phyloP scores from a whole-genome alignment of 1,140 invertebrate genomes.

The Ostrea denselamellosa region DNA sequence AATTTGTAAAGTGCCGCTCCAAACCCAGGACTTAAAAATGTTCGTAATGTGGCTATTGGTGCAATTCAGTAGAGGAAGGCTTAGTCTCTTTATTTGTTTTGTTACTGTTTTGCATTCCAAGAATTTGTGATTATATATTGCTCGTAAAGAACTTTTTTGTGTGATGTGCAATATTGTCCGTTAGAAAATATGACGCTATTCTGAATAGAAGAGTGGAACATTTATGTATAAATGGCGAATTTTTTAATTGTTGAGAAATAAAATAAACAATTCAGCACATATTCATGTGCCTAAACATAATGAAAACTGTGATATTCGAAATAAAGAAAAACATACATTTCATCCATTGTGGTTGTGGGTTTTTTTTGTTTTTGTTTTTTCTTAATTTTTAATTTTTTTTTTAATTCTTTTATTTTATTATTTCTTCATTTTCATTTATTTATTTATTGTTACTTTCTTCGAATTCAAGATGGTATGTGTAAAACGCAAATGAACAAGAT shows the following conservation, averaged over 20 bases:
- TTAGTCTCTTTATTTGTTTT: conserved; percentile 13
- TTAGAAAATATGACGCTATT: conserved; percentile 3
- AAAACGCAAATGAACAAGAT: background rate
- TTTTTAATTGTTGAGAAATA: conserved; percentile 22
- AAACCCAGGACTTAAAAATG: background rate
- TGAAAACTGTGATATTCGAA: conserved; percentile 38
- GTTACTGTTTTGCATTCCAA: conserved; percentile 37
- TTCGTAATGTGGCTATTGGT: background rate
- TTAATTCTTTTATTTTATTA: too few relatives aligned
- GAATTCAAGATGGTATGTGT: too few relatives aligned
- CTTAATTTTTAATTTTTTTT: too few relatives aligned
- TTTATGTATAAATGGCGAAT: conserved; percentile 6
- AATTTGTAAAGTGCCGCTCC: background rate
- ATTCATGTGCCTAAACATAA: conserved; percentile 30
- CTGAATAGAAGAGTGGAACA: conserved; percentile 23
- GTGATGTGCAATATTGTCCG: conserved; percentile 10
- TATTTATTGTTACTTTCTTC: too few relatives aligned
- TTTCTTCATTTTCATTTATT: too few relatives aligned
- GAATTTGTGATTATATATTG: conserved; percentile 6
- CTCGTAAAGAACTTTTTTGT: background rate
- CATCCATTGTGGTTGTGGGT: too few relatives aligned
- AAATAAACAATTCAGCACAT: background rate
- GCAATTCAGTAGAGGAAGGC: background rate
- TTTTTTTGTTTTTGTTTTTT: too few relatives aligned
- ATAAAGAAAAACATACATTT: background rate